Base-by-base conservation (phyloP, 2,888 invertebrate species). In the Drosophila koepferae region DNA sequence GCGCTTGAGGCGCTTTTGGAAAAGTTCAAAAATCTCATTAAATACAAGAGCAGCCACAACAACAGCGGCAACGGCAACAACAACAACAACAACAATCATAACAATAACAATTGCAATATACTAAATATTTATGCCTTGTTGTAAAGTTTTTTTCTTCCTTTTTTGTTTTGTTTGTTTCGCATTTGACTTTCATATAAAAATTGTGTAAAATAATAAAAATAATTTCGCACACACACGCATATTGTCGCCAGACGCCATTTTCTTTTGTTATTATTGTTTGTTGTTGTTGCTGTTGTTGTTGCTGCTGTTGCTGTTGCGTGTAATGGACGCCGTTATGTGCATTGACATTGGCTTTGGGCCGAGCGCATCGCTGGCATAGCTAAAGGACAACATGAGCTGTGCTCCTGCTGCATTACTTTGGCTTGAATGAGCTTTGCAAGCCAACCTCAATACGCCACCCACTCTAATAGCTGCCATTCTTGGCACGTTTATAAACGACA, bases 161-260 rank as follows among this genome's bases (percentile, higher is more conserved):
- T 81, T 80, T 73, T 81, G 78, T 77, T 77, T 82, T 71, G 28
- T 28, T 77, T 79, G 75, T 71, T 70, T 66, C 72, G 80, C 77
- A 77, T 81, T 81, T 86, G 69, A 69, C 68, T 70, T 72, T 64
- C 70, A 69, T 88, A 83, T 82, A 83, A 85, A 83, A 83, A 83
- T 84, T 88, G 84, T 84, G 89, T 84, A 84, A 88, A 84, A 89
- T 89, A 89, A 85, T 85, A 89, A 85, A 89, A 89, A 85, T 85
- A 85, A 85, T 85, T 88, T 77, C 64, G 68, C 72, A 64, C 62
- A 58, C 54, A 36, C 48, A 73, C 60, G 55, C 74, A 87, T 69
- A 81, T 67, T 86, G 86, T 77, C 78, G 81, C 77, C 81, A 80
- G 81, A 75, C 82, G 81, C 86, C 89, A 89, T 85, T 86, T 77